Percentiles rank a stretch among this genome's conserved stretches.
These are phyloP conservation scores for Rhynchomys soricoides DNA, from an alignment of 2,113 vertebrate species.

Conservation along the genomic window DNA sequence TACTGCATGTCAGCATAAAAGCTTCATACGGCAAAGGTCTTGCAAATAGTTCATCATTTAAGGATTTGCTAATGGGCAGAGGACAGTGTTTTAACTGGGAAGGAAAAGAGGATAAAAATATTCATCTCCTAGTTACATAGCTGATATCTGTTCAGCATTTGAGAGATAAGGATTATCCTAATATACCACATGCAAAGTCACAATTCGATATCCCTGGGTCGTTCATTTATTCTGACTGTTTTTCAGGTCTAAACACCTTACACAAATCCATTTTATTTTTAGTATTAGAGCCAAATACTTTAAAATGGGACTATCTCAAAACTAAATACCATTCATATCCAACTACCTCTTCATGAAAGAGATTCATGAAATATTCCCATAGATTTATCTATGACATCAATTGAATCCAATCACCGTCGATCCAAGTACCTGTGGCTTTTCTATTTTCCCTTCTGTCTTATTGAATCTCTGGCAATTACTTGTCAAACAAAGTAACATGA, in stretches of 20 bases:
- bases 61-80: constrained; percentile 8
- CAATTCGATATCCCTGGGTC: not conserved
- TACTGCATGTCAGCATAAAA: not conserved
- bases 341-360: not conserved
- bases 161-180: not conserved
- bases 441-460: not conserved
- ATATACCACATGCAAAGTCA: not conserved
- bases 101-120: not conserved
- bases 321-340: not conserved
- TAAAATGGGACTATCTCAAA: not conserved
- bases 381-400: not conserved
- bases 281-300: not conserved
- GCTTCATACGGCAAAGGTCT: not conserved
- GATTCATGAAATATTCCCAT: constrained; percentile 46
- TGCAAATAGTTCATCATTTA: not conserved
- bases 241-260: not conserved
- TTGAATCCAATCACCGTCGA: not conserved
- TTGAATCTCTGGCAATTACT: not conserved
- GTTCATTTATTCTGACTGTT: constrained; percentile 39
- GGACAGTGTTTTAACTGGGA: not conserved
- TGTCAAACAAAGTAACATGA: constrained; percentile 35
- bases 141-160: not conserved
- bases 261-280: not conserved
- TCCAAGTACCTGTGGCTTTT: not conserved
- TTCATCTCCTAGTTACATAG: constrained; percentile 24